Conservation (phyloP, 2,797 vertebrate species). For the Petrocephalus schoutedeni region DNA sequence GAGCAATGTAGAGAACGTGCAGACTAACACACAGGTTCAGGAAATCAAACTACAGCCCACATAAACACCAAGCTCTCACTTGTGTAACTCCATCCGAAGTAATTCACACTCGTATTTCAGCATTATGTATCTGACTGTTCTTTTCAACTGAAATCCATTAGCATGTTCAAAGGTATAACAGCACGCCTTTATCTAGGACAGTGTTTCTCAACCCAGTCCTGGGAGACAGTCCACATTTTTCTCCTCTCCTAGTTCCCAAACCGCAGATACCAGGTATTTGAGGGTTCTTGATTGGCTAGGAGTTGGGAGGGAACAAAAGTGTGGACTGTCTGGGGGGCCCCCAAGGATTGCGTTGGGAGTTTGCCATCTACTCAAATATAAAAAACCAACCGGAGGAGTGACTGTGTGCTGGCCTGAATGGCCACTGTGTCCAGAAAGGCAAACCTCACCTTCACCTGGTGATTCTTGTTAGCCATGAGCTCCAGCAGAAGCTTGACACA, state of each 20-base stretch:
- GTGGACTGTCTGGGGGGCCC: not conserved
- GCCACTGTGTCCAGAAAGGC: not conserved
- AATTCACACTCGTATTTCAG: not conserved
- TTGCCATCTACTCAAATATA: not conserved
- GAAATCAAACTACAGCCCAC: not conserved
- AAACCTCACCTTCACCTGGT: conserved; percentile 67
- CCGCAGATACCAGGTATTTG: not conserved
- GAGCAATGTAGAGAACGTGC: not conserved
- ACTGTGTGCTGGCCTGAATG: not conserved
- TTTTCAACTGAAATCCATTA: not conserved
- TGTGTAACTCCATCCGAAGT: not conserved
- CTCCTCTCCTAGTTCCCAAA: not conserved
- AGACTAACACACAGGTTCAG: not conserved
- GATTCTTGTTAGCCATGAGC: conserved; percentile 62
- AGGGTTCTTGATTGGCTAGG: not conserved
- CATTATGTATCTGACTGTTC: not conserved
- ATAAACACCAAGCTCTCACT: not conserved
- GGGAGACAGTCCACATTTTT: not conserved
- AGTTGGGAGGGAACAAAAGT: not conserved
- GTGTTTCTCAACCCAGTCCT: not conserved
- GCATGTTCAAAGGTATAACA: not conserved
- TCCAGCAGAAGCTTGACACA: conserved; percentile 69
- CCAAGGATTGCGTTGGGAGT: not conserved
- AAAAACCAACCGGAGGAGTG: not conserved
- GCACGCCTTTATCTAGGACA: not conserved